These are phyloP conservation scores for Cactoblastis cactorum DNA, from an alignment of 2,888 invertebrate species.

Conservation along the genomic window DNA sequence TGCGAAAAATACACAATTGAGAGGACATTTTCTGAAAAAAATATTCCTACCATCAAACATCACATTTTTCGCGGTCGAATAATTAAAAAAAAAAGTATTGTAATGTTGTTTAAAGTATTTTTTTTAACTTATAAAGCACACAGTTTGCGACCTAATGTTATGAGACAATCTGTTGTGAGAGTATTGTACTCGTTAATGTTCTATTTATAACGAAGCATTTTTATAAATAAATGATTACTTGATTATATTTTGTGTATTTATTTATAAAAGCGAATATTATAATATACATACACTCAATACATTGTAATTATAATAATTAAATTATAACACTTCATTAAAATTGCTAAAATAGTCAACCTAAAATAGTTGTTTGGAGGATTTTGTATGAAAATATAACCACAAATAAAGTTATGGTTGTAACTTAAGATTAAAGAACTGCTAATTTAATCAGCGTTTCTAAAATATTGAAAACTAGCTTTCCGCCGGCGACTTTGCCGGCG, in stretches of 20 bases:
- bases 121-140: slow-evolving; percentile 33
- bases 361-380: too few relatives aligned
- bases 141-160: slow-evolving; percentile 46
- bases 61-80: slow-evolving; percentile 39
- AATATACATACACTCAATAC: too few relatives aligned
- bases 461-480: too few relatives aligned
- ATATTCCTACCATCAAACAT: slow-evolving; percentile 1
- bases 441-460: too few relatives aligned
- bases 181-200: slow-evolving; percentile 58
- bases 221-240: slow-evolving; percentile 61
- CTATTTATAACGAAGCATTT: slow-evolving; percentile 74
- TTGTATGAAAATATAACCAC: too few relatives aligned
- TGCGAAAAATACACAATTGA: slow-evolving; percentile 23
- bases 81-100: slow-evolving; percentile 29
- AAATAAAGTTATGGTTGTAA: too few relatives aligned
- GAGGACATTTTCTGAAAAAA: slow-evolving; percentile 1
- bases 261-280: too few relatives aligned
- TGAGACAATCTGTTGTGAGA: slow-evolving; percentile 46
- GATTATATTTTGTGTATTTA: slow-evolving; percentile 23
- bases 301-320: too few relatives aligned
- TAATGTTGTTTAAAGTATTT: slow-evolving; percentile 25
- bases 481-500: too few relatives aligned
- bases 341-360: too few relatives aligned
- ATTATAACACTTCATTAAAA: too few relatives aligned
- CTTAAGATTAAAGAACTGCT: too few relatives aligned